Conservation (phyloP, 2,113 vertebrate species). For the Urocynchramus pylzowi region DNA sequence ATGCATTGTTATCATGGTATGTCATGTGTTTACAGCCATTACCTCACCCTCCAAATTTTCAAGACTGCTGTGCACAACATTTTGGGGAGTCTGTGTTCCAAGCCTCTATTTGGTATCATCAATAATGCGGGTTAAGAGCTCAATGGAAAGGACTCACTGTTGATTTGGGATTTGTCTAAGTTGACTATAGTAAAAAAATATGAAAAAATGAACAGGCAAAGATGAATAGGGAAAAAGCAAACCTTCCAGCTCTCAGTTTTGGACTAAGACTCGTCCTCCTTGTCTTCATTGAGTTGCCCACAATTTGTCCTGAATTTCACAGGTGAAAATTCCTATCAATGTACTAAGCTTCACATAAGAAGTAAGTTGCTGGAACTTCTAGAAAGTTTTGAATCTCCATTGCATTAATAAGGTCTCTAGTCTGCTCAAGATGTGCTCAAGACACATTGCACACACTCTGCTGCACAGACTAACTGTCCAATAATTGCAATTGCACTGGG, state of each 20-base stretch:
- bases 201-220: neutral
- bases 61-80: neutral
- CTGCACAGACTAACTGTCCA: neutral
- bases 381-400: neutral
- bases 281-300: neutral
- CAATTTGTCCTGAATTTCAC: neutral
- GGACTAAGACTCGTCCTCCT: neutral
- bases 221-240: neutral
- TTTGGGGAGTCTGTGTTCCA: neutral
- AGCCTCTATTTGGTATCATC: neutral
- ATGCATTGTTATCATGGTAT: neutral
- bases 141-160: neutral
- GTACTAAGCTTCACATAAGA: neutral
- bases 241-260: neutral
- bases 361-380: neutral
- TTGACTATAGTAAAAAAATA: neutral
- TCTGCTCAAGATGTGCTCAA: neutral
- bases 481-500: neutral
- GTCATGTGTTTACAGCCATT: neutral
- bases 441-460: neutral
- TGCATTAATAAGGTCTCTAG: neutral
- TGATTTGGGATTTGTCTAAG: neutral
- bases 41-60: neutral
- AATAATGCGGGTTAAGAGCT: neutral
- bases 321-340: neutral